A percentile compares a stretch with the other conserved stretches of the same genome.
phyloP scores from a whole-genome alignment of 2,113 vertebrate genomes.

The Vidua macroura region DNA sequence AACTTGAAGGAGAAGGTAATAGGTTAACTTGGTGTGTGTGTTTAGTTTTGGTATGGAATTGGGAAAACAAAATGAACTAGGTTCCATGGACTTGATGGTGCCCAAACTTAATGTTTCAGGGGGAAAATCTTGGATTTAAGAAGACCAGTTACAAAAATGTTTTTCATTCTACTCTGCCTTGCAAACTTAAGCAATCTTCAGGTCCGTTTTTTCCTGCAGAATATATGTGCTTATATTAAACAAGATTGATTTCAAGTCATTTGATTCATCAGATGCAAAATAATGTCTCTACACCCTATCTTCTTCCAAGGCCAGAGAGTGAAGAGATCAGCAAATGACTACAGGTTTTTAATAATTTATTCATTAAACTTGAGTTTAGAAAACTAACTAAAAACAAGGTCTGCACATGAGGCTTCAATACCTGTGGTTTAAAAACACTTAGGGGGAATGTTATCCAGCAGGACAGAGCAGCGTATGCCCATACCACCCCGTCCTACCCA shows the following conservation, averaged over 20 bases:
- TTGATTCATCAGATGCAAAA: background rate
- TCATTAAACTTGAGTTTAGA: background rate
- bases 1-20: background rate
- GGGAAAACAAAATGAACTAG: background rate
- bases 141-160: background rate
- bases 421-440: background rate
- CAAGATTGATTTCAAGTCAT: background rate
- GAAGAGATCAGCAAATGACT: background rate
- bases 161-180: background rate
- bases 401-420: background rate
- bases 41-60: background rate
- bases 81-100: background rate
- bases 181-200: background rate
- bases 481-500: background rate
- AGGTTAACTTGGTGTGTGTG: background rate
- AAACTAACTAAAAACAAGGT: background rate
- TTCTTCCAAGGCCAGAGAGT: background rate
- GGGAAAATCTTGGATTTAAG: background rate
- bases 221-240: background rate
- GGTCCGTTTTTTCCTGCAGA: background rate
- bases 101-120: background rate
- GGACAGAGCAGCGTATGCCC: background rate
- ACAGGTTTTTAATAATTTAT: slow-evolving; percentile 11
- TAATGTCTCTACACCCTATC: background rate
- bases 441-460: background rate